A percentile compares a stretch with the other conserved stretches of the same genome.
phyloP scores from a whole-genome alignment of 2,113 vertebrate genomes.

The Melanostigma gelatinosum region DNA sequence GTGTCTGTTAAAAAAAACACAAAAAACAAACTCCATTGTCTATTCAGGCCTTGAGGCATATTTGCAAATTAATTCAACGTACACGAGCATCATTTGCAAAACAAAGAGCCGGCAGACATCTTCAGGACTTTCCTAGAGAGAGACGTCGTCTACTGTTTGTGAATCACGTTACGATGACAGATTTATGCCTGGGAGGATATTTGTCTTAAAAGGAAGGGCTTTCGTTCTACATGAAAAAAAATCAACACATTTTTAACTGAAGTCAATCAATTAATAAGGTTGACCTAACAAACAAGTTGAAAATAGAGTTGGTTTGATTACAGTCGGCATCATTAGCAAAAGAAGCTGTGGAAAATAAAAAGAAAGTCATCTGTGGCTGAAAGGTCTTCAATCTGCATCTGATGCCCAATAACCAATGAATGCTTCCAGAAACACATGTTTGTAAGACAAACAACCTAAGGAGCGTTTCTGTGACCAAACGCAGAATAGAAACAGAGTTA shows the following conservation, averaged over 20 bases:
- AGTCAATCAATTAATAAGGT: neutral
- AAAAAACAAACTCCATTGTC: constrained; percentile 20
- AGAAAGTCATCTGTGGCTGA: constrained; percentile 32
- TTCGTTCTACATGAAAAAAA: neutral
- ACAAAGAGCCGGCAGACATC: constrained; percentile 50
- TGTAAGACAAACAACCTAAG: constrained; percentile 2
- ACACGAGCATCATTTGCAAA: constrained; percentile 71
- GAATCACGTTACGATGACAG: neutral
- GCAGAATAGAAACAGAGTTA: constrained; percentile 20
- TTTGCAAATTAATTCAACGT: constrained; percentile 63
- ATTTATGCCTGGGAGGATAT: neutral
- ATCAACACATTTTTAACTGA: neutral
- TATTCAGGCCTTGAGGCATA: neutral
- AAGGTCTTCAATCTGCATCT: constrained; percentile 12
- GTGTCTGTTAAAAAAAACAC: constrained; percentile 82
- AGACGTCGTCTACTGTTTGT: neutral
- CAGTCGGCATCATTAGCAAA: neutral
- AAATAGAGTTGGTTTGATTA: neutral
- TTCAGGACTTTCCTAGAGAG: constrained; percentile 29
- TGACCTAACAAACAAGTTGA: neutral
- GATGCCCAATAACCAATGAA: constrained; percentile 27
- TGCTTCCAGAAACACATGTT: constrained; percentile 32
- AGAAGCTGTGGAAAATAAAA: neutral
- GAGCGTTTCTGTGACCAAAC: constrained; percentile 10
- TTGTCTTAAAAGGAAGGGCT: neutral